Percentiles rank a stretch among this genome's conserved stretches.
phyloP scores from a whole-genome alignment of 1,140 invertebrate genomes.

The Ips typographus region DNA sequence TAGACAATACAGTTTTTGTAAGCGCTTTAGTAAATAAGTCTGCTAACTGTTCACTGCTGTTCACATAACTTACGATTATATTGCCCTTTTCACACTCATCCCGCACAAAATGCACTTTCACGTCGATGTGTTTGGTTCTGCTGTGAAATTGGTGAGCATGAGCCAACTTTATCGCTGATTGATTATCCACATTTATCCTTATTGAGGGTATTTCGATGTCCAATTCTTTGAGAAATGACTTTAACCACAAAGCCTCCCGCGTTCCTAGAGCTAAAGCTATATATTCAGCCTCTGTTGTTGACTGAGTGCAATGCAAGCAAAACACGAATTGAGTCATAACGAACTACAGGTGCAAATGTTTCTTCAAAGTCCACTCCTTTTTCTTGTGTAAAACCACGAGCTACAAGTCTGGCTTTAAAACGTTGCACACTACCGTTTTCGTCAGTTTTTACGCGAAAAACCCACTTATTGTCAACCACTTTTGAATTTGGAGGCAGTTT shows the following conservation, averaged over 20 bases:
- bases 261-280: conserved; percentile 42
- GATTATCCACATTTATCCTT: conserved; percentile 41
- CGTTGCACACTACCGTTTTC: conserved; percentile 3
- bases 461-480: conserved; percentile 45
- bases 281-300: conserved; percentile 51
- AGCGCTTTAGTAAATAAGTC: conserved; percentile 23
- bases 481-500: conserved; percentile 12
- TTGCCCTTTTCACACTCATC: conserved; percentile 29
- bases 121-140: conserved; percentile 27
- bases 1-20: conserved; percentile 13
- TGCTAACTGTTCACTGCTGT: conserved; percentile 13
- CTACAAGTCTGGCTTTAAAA: conserved; percentile 50
- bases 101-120: conserved; percentile 26
- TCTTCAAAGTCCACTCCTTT: conserved; percentile 50
- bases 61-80: conserved; percentile 21
- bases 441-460: conserved; percentile 43
- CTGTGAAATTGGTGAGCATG: conserved; percentile 24
- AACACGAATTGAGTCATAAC: conserved; percentile 48
- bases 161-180: conserved; percentile 14
- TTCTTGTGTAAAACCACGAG: conserved; percentile 49
- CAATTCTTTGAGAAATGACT: conserved; percentile 9
- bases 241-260: conserved; percentile 36
- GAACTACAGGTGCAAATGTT: conserved; percentile 49
- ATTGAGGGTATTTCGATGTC: conserved; percentile 23
- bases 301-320: conserved; percentile 50